These are phyloP conservation scores for Hermetia illucens DNA, from an alignment of 1,140 invertebrate species.

Conservation along the genomic window DNA sequence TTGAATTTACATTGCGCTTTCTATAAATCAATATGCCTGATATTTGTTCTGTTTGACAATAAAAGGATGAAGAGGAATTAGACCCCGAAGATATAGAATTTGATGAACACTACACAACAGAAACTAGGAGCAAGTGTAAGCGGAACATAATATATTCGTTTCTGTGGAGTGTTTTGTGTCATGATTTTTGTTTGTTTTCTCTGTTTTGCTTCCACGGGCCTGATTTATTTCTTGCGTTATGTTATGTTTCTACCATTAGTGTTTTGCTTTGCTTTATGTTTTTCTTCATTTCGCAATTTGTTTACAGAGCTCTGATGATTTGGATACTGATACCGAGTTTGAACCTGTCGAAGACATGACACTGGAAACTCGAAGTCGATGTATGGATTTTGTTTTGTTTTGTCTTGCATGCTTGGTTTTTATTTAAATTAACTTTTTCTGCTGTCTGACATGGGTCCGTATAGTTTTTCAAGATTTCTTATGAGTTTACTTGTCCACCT, in stretches of 20 bases:
- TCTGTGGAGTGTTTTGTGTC: slow-evolving; percentile 11
- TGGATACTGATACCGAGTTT: slow-evolving; percentile 49
- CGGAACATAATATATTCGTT: slow-evolving; percentile 7
- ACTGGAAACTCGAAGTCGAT: slow-evolving; percentile 44
- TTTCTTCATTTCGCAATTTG: slow-evolving; percentile 11
- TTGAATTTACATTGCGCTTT: no score
- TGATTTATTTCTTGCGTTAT: slow-evolving; percentile 2
- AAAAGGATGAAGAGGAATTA: slow-evolving; percentile 66
- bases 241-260: slow-evolving; percentile 7
- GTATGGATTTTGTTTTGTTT: slow-evolving; percentile 30
- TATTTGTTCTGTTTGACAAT: no score
- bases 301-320: slow-evolving; percentile 42
- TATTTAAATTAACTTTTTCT: slow-evolving; percentile 1
- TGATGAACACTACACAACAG: slow-evolving; percentile 69
- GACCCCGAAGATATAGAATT: slow-evolving; percentile 77
- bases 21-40: no score
- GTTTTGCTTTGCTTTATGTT: slow-evolving; percentile 7
- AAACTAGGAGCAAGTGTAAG: slow-evolving; percentile 73
- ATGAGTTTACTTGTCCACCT: neutral
- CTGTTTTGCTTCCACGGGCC: neutral
- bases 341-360: slow-evolving; percentile 48
- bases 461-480: neutral
- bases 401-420: slow-evolving; percentile 7
- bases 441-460: neutral
- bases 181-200: no score